Conservation (phyloP, 30 jellyfish, hydroid and myxozoan species). For the Cassiopea xamachana region DNA sequence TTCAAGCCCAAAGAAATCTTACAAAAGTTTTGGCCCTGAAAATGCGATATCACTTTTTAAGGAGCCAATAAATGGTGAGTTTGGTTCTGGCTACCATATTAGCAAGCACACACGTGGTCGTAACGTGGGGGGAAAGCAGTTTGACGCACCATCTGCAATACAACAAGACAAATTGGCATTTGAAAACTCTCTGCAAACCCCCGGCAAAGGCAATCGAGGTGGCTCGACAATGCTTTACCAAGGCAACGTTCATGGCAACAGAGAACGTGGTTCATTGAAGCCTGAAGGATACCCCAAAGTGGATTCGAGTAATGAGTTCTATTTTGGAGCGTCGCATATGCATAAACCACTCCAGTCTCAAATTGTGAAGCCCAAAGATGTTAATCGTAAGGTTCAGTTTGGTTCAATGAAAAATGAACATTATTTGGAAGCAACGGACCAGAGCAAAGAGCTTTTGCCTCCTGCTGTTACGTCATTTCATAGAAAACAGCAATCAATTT, state of each 20-base stretch:
- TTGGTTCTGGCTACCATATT: background rate
- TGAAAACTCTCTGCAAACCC: background rate
- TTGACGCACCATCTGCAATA: background rate
- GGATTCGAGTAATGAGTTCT: background rate
- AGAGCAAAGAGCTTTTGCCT: background rate
- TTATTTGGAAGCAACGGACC: background rate
- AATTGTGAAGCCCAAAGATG: background rate
- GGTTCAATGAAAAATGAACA: background rate
- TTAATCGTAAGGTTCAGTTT: background rate
- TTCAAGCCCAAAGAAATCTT: background rate
- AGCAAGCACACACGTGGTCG: background rate
- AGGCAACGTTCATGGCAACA: background rate
- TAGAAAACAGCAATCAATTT: background rate
- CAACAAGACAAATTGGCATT: background rate
- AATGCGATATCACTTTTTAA: background rate
- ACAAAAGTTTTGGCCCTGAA: background rate
- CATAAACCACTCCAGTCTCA: background rate
- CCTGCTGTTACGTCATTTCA: background rate
- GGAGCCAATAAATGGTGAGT: constrained; percentile 22
- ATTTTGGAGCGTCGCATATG: background rate
- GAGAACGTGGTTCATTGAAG: background rate
- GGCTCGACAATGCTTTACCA: background rate
- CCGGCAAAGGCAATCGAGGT: too few species aligned
- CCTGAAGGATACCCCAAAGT: background rate
- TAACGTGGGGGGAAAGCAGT: background rate